Percentiles rank a stretch among this genome's conserved stretches.
Conservation (phyloP, 1,140 invertebrate genomes). For the Wasmannia auropunctata region DNA sequence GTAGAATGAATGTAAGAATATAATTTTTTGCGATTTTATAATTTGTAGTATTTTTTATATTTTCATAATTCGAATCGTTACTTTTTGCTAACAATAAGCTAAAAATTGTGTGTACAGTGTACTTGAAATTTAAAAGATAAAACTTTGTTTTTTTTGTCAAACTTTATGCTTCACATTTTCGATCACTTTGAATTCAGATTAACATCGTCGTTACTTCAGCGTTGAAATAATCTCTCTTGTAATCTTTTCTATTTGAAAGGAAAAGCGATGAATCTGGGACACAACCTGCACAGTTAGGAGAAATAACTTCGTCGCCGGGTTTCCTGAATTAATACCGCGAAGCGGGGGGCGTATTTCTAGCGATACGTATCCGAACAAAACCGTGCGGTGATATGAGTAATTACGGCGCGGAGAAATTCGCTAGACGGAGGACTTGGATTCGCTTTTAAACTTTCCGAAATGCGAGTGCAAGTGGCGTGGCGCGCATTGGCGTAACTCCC, state of each 20-base stretch:
- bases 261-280: conserved; percentile 7
- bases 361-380: conserved; percentile 20
- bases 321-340: conserved; percentile 15
- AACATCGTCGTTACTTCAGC: not conserved
- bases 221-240: not conserved
- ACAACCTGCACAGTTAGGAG: not conserved
- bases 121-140: not conserved
- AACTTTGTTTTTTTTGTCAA: not conserved
- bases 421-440: conserved; percentile 63
- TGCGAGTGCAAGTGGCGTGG: conserved; percentile 39
- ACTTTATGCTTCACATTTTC: not conserved
- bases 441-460: conserved; percentile 71
- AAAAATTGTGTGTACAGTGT: not conserved
- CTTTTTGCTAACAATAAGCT: not conserved
- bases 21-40: not conserved
- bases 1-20: not conserved
- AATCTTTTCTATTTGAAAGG: conserved; percentile 8
- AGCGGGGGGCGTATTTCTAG: not conserved
- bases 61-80: not conserved
- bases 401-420: conserved; percentile 60
- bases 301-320: not conserved
- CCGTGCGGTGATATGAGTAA: conserved; percentile 23
- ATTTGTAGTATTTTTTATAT: conserved; percentile 4
- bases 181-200: not conserved
- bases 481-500: conserved; percentile 63